phyloP scores from a whole-genome alignment of 2,797 vertebrate species.

The Champsocephalus gunnari region DNA sequence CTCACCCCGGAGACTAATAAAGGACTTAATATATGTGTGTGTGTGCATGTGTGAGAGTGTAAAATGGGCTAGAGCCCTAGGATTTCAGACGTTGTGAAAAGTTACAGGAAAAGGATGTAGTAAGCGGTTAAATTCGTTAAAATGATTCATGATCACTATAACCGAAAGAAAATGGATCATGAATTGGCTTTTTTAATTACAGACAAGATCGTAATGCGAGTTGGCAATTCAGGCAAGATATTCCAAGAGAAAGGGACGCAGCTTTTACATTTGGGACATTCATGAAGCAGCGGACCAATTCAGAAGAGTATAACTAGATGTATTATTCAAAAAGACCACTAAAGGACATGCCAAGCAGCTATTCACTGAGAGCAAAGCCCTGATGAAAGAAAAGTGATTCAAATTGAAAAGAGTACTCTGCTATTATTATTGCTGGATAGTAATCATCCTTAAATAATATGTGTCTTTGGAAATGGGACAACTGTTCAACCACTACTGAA shows the following conservation, averaged over 20 bases:
- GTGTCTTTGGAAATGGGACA: slow-evolving; percentile 3
- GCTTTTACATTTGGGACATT: slow-evolving; percentile 29
- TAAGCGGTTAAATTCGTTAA: slow-evolving; percentile 25
- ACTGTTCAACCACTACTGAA: background rate
- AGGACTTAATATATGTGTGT: slow-evolving; percentile 30
- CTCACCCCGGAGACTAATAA: slow-evolving; percentile 65
- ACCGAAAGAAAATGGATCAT: slow-evolving; percentile 3
- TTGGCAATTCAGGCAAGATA: slow-evolving; percentile 12
- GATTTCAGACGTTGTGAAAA: slow-evolving; percentile 44
- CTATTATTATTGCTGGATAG: background rate
- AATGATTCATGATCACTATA: slow-evolving; percentile 5
- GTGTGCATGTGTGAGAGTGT: slow-evolving; percentile 1
- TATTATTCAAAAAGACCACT: slow-evolving; percentile 64
- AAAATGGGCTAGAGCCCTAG: slow-evolving; percentile 10
- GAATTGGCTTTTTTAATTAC: slow-evolving; percentile 36
- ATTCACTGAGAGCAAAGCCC: background rate
- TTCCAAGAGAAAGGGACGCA: slow-evolving; percentile 20
- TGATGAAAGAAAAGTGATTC: background rate
- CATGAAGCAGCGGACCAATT: slow-evolving; percentile 28
- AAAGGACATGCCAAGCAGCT: background rate
- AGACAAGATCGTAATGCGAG: slow-evolving; percentile 13
- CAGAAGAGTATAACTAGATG: slow-evolving; percentile 36
- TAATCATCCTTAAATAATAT: slow-evolving; percentile 17
- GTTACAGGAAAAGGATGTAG: slow-evolving; percentile 33
- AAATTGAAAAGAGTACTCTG: background rate